These are phyloP conservation scores for Plutella xylostella DNA, from an alignment of 2,888 invertebrate species.

Conservation along the genomic window DNA sequence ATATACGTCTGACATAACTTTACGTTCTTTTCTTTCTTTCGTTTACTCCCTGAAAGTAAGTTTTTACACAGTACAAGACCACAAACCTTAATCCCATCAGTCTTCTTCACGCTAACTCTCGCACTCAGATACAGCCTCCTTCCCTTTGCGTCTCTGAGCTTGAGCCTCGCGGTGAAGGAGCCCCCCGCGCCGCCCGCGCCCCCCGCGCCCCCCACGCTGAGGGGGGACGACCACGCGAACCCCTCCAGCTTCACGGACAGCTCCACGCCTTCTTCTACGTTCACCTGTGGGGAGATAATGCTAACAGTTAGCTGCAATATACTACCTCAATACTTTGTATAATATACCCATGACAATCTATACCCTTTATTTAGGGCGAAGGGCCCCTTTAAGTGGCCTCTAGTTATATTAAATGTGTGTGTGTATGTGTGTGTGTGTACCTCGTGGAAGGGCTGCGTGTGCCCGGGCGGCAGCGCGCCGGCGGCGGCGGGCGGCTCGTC, in stretches of 20 bases:
- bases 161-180: slow-evolving; percentile 75
- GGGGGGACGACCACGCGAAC: slow-evolving; percentile 78
- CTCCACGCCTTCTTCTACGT: slow-evolving; percentile 79
- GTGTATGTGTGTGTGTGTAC: slow-evolving; percentile 69
- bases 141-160: slow-evolving; percentile 78
- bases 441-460: slow-evolving; percentile 50
- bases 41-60: neutral
- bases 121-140: slow-evolving; percentile 82
- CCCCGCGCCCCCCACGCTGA: slow-evolving; percentile 64
- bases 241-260: slow-evolving; percentile 85
- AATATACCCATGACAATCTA: no score
- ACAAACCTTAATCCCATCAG: slow-evolving; percentile 60
- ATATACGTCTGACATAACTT: no score
- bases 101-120: slow-evolving; percentile 53
- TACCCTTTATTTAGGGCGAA: no score
- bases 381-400: no score
- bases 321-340: neutral
- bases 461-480: slow-evolving; percentile 42
- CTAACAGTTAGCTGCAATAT: neutral
- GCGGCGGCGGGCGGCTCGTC: slow-evolving; percentile 27
- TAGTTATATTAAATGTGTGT: neutral
- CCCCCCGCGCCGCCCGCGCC: slow-evolving; percentile 60
- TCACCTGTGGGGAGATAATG: slow-evolving; percentile 56
- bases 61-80: neutral
- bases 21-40: no score